Conservation (phyloP, 2,888 invertebrate species). For the Tupiocoris notatus region DNA sequence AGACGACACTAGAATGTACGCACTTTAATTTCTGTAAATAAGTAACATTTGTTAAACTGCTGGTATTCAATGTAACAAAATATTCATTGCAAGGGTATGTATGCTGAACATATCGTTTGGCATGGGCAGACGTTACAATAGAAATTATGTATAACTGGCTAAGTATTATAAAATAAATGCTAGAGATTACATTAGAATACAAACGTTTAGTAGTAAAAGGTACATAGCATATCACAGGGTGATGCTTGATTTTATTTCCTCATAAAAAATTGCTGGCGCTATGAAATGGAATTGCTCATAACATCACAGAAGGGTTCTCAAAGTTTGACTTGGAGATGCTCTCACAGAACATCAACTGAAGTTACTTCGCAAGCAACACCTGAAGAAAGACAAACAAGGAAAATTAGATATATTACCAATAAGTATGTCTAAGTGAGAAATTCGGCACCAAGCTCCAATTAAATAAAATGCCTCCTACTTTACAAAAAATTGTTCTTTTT, state of each 20-base stretch:
- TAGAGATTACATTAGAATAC: neutral
- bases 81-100: too few relatives aligned
- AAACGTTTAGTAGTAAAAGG: neutral
- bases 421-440: neutral
- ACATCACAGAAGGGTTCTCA: neutral
- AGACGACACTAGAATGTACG: too few relatives aligned
- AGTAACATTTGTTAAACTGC: too few relatives aligned
- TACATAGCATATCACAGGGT: neutral
- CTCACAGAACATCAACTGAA: constrained; percentile 57
- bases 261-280: neutral
- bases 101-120: too few relatives aligned
- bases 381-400: constrained; percentile 48
- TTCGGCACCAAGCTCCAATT: too few relatives aligned
- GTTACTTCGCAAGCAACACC: constrained; percentile 69
- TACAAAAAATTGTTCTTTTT: too few relatives aligned
- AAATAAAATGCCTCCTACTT: too few relatives aligned
- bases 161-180: too few relatives aligned
- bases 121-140: too few relatives aligned
- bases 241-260: neutral
- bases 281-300: neutral
- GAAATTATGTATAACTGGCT: too few relatives aligned
- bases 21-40: too few relatives aligned
- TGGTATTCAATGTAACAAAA: too few relatives aligned
- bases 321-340: neutral
- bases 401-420: neutral